Percentiles rank a stretch among this genome's conserved stretches.
Evolutionary conservation across 2,113 vertebrate genomes (phyloP).

Genomic region (Chaetodon trifascialis): DNA sequence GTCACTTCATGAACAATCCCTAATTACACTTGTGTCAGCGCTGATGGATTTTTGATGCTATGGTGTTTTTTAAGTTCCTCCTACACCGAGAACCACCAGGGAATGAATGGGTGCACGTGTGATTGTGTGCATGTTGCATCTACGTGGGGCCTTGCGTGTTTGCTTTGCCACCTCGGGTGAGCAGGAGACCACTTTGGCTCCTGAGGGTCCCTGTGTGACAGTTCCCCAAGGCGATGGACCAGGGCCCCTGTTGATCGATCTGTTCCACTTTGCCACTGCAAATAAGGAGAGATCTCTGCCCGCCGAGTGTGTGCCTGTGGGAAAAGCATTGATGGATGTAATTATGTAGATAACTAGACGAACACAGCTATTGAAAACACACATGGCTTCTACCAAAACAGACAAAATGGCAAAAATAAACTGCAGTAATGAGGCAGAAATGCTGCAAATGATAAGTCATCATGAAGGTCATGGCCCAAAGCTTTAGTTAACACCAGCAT

Average conservation of each 20-base stretch:
- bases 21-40: conserved; percentile 42
- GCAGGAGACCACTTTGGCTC: conserved; percentile 1
- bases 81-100: neutral
- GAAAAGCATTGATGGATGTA: conserved; percentile 35
- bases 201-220: conserved; percentile 43
- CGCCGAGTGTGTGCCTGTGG: neutral
- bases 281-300: conserved; percentile 39
- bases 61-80: conserved; percentile 9
- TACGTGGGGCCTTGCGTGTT: neutral
- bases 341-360: conserved; percentile 26
- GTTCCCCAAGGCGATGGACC: conserved; percentile 35
- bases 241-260: conserved; percentile 35
- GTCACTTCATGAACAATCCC: conserved; percentile 33
- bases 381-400: neutral
- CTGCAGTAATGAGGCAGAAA: conserved; percentile 9
- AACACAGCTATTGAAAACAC: conserved; percentile 3
- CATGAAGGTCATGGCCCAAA: neutral
- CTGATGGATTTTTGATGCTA: conserved; percentile 46
- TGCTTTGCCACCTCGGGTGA: conserved; percentile 34
- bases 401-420: neutral
- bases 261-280: conserved; percentile 24
- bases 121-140: neutral
- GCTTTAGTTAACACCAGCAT: conserved; percentile 4
- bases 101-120: neutral
- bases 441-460: neutral